Percentiles rank a stretch among this genome's conserved stretches.
Conservation (phyloP, 2,888 invertebrate species). For the Apamea monoglypha region DNA sequence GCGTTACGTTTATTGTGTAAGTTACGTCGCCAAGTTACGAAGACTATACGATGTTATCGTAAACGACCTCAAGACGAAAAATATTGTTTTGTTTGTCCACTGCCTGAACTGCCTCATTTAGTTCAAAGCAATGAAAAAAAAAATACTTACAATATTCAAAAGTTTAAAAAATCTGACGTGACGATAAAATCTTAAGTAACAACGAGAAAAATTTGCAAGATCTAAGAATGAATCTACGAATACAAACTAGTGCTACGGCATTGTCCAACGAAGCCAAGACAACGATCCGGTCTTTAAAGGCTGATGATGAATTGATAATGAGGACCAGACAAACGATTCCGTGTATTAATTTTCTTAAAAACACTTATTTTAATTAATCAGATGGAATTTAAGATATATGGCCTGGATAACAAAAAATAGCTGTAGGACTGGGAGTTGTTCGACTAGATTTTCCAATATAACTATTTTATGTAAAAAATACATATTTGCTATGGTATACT, state of each 20-base stretch:
- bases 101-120: slow-evolving; percentile 11
- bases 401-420: background rate
- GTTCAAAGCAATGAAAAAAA: background rate
- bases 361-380: background rate
- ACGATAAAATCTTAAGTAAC: slow-evolving; percentile 28
- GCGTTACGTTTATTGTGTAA: slow-evolving; percentile 69
- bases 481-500: background rate
- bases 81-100: background rate
- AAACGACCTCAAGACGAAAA: slow-evolving; percentile 37
- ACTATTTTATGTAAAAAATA: background rate
- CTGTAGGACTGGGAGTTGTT: background rate
- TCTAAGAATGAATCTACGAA: slow-evolving; percentile 7
- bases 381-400: background rate
- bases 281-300: background rate
- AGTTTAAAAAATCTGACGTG: slow-evolving; percentile 1
- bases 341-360: background rate
- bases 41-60: slow-evolving; percentile 61
- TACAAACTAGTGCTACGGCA: slow-evolving; percentile 9
- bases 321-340: background rate
- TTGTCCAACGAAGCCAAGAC: background rate
- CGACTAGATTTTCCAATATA: background rate
- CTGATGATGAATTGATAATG: background rate
- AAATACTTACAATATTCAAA: background rate
- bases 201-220: slow-evolving; percentile 1
- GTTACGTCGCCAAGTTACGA: slow-evolving; percentile 63